These are phyloP conservation scores for Lanius ludovicianus DNA, from an alignment of 2,113 vertebrate genomes.

Conservation along the genomic window DNA sequence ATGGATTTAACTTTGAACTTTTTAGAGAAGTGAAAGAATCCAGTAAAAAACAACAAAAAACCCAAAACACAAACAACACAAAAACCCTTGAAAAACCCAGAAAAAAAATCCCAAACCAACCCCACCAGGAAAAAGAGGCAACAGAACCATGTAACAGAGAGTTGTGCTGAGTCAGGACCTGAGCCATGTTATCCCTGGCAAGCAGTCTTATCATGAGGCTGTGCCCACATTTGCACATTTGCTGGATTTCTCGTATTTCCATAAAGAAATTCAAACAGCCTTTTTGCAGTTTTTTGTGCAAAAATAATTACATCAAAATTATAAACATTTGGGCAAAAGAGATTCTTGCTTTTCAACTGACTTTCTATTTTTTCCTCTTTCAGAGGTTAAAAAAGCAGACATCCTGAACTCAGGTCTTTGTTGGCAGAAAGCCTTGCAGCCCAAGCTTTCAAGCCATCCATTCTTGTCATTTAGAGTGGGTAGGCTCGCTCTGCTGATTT, in stretches of 20 bases:
- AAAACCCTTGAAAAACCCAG: neutral
- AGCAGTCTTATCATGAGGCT: neutral
- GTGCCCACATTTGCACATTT: neutral
- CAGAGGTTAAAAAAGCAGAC: neutral
- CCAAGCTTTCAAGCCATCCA: neutral
- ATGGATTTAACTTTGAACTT: neutral
- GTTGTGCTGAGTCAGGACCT: neutral
- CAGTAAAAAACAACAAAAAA: neutral
- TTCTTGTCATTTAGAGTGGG: neutral
- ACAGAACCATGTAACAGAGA: neutral
- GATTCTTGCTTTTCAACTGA: neutral
- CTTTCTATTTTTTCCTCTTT: neutral
- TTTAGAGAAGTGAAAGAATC: neutral
- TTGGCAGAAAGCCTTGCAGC: neutral
- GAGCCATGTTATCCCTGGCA: neutral
- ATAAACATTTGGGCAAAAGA: neutral
- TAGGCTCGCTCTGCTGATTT: neutral
- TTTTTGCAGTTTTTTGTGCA: neutral
- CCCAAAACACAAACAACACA: neutral
- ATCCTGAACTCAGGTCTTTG: neutral
- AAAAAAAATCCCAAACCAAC: neutral
- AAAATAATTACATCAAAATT: neutral
- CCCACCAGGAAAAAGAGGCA: neutral
- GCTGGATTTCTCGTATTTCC: neutral
- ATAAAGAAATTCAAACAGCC: neutral